Base-by-base conservation (phyloP, 2,113 vertebrate species). In the Arizona elegans region DNA sequence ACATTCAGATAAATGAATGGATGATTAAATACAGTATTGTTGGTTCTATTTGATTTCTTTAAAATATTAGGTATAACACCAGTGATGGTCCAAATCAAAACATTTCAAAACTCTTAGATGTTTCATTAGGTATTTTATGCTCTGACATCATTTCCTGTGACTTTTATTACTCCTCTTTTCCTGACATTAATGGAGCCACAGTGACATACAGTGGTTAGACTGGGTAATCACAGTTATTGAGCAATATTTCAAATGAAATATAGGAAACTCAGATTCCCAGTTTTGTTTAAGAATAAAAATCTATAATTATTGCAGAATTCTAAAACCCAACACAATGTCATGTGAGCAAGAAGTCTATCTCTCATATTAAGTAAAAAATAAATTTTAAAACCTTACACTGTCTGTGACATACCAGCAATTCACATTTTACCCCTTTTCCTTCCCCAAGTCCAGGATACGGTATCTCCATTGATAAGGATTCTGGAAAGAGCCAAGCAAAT, bases 161-260 rank as follows among this genome's bases (percentile, higher is more conserved):
- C 93, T 94, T 91, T 88, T 38, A 15, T 91, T 0, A 55, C 19
- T 43, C 86, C 91, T 54, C 11, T 89, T 94, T 17, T 12, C 17
- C 15, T 53, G 38, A 10, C 33, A 55, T 21, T 87, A 93, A 89
- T 97, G 96, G 95, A 96, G 95, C 94, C 96, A 94, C 92, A 97
- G 97, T 96, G 97, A 97, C 96, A 95, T 96, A 43, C 94, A 94
- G 94, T 97, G 96, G 96, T 90, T 95, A 65, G 54, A 89, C 94
- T 92, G 90, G 86, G 96, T 95, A 95, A 95, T 94, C 91, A 94
- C 93, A 96, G 52, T n/a, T 95, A 4, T 54, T 95, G 2, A 81
- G 92, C 54, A 2, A 90, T 17, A 17, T n/a, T 95, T 24, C 15
- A 0, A 24, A 38, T 9, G 33, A 81, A 21, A 21, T 33, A 33